These are phyloP conservation scores for Darevskia nairensis DNA, from an alignment of 2,797 vertebrate species.

Conservation along the genomic window DNA sequence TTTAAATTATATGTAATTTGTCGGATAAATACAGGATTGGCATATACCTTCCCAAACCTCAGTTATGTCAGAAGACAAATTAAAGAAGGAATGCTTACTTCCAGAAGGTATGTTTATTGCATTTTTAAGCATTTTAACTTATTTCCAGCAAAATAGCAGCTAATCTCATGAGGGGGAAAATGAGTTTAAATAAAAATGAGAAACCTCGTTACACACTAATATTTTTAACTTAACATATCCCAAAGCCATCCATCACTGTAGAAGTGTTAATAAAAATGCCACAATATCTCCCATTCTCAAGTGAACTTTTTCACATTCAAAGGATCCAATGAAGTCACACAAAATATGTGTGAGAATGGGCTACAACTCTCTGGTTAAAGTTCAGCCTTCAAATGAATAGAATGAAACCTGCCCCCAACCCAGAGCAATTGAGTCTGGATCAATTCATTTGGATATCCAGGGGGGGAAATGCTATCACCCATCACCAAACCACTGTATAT, in stretches of 20 bases:
- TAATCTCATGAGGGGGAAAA: background rate
- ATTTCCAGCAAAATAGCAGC: background rate
- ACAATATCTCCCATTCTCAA: background rate
- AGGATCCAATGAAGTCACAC: background rate
- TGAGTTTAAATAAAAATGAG: background rate
- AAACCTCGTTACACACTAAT: background rate
- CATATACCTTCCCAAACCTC: background rate
- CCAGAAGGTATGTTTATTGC: background rate
- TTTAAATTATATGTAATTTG: background rate
- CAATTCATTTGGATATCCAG: background rate
- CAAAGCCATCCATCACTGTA: background rate
- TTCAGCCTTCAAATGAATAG: background rate
- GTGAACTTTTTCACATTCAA: background rate
- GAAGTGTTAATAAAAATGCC: background rate
- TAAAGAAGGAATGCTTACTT: background rate
- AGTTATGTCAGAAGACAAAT: background rate
- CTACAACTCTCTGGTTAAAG: too few relatives aligned
- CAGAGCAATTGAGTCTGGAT: background rate
- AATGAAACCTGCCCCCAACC: background rate
- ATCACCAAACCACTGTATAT: constrained; percentile 49
- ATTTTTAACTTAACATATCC: background rate
- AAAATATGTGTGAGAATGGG: background rate
- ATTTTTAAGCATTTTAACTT: background rate
- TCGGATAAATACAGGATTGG: background rate
- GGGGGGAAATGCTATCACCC: constrained; percentile 31